Base-by-base conservation (phyloP, 2,113 vertebrate species). In the Carassius gibelio region DNA sequence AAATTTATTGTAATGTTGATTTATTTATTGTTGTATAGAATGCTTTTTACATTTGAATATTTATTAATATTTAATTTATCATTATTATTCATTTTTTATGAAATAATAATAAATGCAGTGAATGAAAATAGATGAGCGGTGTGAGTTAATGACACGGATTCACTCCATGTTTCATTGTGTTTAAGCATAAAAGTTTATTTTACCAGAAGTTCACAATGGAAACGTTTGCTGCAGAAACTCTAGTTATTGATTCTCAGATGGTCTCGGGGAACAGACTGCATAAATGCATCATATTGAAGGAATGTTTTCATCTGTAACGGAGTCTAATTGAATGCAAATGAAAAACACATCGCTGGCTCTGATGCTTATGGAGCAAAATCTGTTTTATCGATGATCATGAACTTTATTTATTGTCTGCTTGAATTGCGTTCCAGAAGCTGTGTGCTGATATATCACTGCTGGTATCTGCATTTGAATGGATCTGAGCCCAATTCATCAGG, bases 311-410 rank as follows among this genome's bases (percentile, higher is more conserved):
- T 82, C 83, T 84, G 50, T 87, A 88, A 90, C 89, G 90, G 87
- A 82, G 88, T 88, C 88, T 86, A 91, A 86, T 80, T 89, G 88
- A 81, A 90, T 87, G 71, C 89, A 91, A 92, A 92, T 85, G 86
- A 88, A 83, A 87, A 80, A 80, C 75, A 85, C 89, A 85, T 88
- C 78, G 89, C 92, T 91, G 89, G 87, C 45, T 48, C 45, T 48
- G 86, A 88, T 88, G 88, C 84, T 89, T 80, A 88, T 93, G 90
- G 71, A 83, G 89, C 82, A 86, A 86, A 90, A 92, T 92, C 87
- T 90, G 84, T 82, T 88, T 84, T 87, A 92, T 90, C 88, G 88
- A 87, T 89, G 82, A 89, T 81, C 87, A 87, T 89, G 89, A 91
- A 82, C 84, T 82, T 87, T 85, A 88, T 83, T 91, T 91, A 90